These are phyloP conservation scores for Cyphomyrmex costatus DNA, from an alignment of 1,140 invertebrate genomes.

Conservation along the genomic window DNA sequence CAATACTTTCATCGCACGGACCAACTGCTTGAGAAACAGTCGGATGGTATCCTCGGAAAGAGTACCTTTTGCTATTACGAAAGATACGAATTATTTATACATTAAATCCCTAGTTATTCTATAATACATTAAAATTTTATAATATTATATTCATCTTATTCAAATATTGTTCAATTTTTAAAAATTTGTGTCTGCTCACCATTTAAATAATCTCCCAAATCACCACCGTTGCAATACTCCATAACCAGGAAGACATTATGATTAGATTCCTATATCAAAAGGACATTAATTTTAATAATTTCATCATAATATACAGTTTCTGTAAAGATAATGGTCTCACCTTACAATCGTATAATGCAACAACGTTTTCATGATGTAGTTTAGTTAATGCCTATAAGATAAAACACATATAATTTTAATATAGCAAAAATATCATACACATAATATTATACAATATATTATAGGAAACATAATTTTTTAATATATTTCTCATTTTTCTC, in stretches of 20 bases:
- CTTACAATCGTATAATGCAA: constrained; percentile 98
- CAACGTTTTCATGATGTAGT: constrained; percentile 99
- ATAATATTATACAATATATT: no score
- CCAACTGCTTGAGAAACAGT: constrained; percentile 97
- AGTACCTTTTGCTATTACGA: constrained; percentile 92
- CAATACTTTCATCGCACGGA: constrained; percentile 98
- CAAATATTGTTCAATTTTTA: neutral
- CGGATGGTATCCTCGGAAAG: constrained; percentile 99
- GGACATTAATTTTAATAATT: constrained; percentile 52
- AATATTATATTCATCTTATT: constrained; percentile 9
- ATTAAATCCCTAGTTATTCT: neutral
- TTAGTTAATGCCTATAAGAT: constrained; percentile 95
- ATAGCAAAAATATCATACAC: neutral
- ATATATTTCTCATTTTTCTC: constrained; percentile 3
- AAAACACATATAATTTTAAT: constrained; percentile 39
- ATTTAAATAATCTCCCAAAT: constrained; percentile 98
- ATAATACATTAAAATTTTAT: neutral
- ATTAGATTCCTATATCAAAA: constrained; percentile 91
- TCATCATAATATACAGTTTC: neutral
- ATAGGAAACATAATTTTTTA: constrained; percentile 20
- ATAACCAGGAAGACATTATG: constrained; percentile 98
- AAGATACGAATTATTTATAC: constrained; percentile 60
- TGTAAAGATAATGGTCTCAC: constrained; percentile 69
- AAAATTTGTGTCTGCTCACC: constrained; percentile 85
- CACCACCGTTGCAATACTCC: constrained; percentile 99